Conservation (phyloP, 1,140 invertebrate species). For the Diploscapter pachys region DNA sequence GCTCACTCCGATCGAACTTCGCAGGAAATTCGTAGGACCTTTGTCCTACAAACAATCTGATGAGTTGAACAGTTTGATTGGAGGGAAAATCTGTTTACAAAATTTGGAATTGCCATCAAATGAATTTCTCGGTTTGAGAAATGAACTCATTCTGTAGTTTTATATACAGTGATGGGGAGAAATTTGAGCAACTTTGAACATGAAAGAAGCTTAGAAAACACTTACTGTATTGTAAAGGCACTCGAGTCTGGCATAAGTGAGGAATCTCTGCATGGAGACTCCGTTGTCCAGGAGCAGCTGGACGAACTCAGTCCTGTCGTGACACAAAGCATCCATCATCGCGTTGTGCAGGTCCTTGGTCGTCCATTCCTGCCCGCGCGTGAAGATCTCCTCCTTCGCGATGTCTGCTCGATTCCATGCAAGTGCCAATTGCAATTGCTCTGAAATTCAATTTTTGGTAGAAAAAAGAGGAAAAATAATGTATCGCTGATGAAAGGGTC, state of each 20-base stretch:
- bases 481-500: background rate
- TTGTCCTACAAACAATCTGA: conserved; percentile 12
- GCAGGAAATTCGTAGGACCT: conserved; percentile 24
- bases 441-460: conserved; percentile 12
- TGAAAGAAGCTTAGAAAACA: background rate
- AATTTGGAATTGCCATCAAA: too few species aligned
- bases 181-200: background rate
- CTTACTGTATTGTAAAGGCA: conserved; percentile 81
- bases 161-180: background rate
- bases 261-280: conserved; percentile 94
- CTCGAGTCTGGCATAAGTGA: conserved; percentile 90
- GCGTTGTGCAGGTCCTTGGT: conserved; percentile 79
- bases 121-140: too few species aligned
- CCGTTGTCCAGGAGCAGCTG: conserved; percentile 86
- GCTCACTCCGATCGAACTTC: conserved; percentile 10
- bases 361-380: conserved; percentile 75
- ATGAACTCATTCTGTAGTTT: too few species aligned
- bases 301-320: conserved; percentile 94
- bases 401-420: conserved; percentile 99
- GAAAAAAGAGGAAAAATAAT: background rate
- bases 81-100: too few species aligned
- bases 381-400: conserved; percentile 81
- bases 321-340: conserved; percentile 95
- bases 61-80: too few species aligned
- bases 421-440: conserved; percentile 70